Base-by-base conservation (phyloP, 2,888 invertebrate species). In the Xestia xanthographa region DNA sequence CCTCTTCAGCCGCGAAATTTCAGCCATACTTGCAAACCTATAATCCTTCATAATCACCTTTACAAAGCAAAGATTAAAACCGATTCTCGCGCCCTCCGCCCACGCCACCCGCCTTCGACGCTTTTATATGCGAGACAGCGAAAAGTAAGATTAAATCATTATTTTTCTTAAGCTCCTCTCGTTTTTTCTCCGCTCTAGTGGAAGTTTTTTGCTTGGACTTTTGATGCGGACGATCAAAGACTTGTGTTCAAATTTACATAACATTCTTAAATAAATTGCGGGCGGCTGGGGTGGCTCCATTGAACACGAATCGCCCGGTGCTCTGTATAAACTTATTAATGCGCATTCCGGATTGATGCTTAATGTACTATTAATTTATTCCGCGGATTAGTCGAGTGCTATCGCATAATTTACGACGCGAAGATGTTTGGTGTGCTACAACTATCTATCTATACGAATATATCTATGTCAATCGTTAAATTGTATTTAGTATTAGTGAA, bases 31-130 rank as follows among this genome's bases (percentile, higher is more conserved):
- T 96, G 92, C 96, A 95, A 96, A 97, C 97, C 96, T 96, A 96
- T 97, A 96, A 97, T 97, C 97, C 96, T 92, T 96, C 94, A 96
- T 97, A 97, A 97, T 97, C 97, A 97, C 96, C 96, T 97, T 97
- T 96, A 97, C 96, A 97, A 97, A 97, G 97, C 97, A 97, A 97
- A 97, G 97, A 97, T 97, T 97, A 97, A 96, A 97, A 97, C 95
- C 96, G 96, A 95, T 96, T 96, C 96, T 94, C 90, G 92, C 95
- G 92, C 95, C 94, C 94, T 92, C 80, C 88, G 78, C 81, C 88
- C 87, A 83, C 88, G 92, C 90, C 85, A 56, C 91, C 90, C 92
- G 88, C 91, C 87, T 85, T 84, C 89, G 77, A 82, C 92, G 93
- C 94, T 94, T 97, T 96, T 96, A 96, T 97, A 96, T 96, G 96